Evolutionary conservation across 2,113 vertebrate species (phyloP).

Genomic region (Scytalopus superciliaris): DNA sequence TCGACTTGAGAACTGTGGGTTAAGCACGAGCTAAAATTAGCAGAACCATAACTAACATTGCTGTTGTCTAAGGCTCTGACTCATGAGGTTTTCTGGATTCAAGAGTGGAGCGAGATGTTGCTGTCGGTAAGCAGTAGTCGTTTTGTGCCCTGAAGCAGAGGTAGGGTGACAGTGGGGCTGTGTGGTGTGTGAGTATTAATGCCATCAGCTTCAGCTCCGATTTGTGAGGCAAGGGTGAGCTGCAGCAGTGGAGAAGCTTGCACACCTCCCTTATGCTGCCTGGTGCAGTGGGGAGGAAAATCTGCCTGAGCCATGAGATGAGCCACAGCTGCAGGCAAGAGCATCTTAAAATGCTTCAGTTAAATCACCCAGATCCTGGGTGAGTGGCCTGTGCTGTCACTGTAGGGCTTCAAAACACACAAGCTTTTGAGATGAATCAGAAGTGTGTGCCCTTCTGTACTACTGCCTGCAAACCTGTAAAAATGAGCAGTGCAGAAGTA

Average conservation of each 20-base stretch:
- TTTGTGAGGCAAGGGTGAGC: neutral
- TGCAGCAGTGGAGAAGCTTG: neutral
- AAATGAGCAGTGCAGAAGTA: neutral
- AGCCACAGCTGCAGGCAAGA: neutral
- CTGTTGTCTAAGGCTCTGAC: neutral
- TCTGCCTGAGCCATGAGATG: neutral
- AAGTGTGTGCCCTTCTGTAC: neutral
- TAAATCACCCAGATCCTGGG: neutral
- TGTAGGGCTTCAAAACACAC: neutral
- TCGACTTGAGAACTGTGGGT: neutral
- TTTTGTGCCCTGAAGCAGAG: neutral
- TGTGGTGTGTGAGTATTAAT: neutral
- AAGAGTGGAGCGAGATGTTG: neutral
- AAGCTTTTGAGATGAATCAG: constrained; percentile 8
- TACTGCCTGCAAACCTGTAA: neutral
- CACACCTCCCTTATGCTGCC: neutral
- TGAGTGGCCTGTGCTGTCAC: neutral
- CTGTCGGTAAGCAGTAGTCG: neutral
- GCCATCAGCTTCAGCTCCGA: neutral
- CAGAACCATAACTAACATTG: neutral
- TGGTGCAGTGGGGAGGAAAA: neutral
- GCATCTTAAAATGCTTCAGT: neutral
- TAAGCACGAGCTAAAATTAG: constrained; percentile 32
- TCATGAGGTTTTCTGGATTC: neutral
- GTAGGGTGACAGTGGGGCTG: neutral